phyloP scores from a whole-genome alignment of 2,888 invertebrate species.

The Drosophila mimetica region DNA sequence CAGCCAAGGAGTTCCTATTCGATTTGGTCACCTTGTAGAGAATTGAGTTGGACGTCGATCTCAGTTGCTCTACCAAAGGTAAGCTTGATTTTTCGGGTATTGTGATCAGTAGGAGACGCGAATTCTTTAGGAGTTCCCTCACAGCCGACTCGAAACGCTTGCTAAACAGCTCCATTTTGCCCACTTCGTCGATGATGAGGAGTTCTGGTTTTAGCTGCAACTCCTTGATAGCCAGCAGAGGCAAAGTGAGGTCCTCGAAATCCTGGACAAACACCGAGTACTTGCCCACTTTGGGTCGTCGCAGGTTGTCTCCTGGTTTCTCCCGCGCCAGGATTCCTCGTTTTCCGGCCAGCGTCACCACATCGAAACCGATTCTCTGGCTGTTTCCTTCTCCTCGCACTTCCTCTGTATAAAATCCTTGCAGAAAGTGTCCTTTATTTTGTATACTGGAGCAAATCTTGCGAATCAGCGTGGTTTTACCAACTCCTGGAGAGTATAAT shows the following conservation, averaged over 20 bases:
- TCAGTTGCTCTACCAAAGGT: constrained; percentile 68
- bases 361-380: constrained; percentile 87
- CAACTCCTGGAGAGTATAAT: constrained; percentile 85
- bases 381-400: constrained; percentile 83
- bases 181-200: constrained; percentile 82
- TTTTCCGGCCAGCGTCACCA: constrained; percentile 85
- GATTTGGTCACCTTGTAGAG: constrained; percentile 68
- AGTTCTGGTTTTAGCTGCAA: constrained; percentile 49
- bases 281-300: constrained; percentile 86
- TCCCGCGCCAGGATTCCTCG: constrained; percentile 85
- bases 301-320: constrained; percentile 26
- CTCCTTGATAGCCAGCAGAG: constrained; percentile 70
- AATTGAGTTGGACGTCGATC: constrained; percentile 37
- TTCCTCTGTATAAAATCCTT: constrained; percentile 89
- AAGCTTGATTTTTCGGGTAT: constrained; percentile 65
- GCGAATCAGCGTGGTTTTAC: constrained; percentile 88
- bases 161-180: constrained; percentile 83
- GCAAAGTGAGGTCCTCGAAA: constrained; percentile 87
- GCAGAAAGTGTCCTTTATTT: constrained; percentile 12
- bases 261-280: constrained; percentile 87
- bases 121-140: constrained; percentile 40
- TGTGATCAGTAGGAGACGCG: constrained; percentile 70
- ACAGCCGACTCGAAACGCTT: constrained; percentile 70
- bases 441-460: constrained; percentile 79
- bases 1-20: constrained; percentile 72